These are phyloP conservation scores for Porites cylindrica DNA, from an alignment of 92 coral and sea anemone species.

Conservation along the genomic window DNA sequence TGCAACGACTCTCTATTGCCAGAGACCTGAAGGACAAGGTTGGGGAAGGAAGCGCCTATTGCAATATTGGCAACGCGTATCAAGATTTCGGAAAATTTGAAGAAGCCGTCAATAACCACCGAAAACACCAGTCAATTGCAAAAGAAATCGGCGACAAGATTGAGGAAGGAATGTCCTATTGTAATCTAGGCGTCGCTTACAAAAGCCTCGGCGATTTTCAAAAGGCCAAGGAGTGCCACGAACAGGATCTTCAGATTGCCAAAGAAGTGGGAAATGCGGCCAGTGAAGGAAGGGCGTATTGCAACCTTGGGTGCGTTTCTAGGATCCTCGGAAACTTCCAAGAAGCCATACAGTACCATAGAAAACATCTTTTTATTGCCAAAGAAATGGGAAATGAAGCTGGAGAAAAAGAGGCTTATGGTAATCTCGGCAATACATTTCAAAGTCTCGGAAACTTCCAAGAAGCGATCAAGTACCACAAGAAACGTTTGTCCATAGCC, in stretches of 20 bases:
- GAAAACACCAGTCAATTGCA: no score
- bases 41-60: neutral
- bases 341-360: neutral
- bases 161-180: no score
- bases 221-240: neutral
- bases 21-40: neutral
- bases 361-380: neutral
- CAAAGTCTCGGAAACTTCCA: neutral
- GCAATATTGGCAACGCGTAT: no score
- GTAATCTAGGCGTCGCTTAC: neutral
- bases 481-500: neutral
- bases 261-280: neutral
- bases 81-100: no score
- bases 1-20: neutral
- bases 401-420: neutral
- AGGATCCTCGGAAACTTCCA: neutral
- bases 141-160: no score
- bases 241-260: neutral
- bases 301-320: neutral
- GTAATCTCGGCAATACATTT: neutral
- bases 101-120: no score
- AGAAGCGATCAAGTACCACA: neutral
- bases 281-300: neutral
- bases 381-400: neutral
- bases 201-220: neutral